Conservation (phyloP, 2,888 invertebrate species). For the Sthenelais limicola region DNA sequence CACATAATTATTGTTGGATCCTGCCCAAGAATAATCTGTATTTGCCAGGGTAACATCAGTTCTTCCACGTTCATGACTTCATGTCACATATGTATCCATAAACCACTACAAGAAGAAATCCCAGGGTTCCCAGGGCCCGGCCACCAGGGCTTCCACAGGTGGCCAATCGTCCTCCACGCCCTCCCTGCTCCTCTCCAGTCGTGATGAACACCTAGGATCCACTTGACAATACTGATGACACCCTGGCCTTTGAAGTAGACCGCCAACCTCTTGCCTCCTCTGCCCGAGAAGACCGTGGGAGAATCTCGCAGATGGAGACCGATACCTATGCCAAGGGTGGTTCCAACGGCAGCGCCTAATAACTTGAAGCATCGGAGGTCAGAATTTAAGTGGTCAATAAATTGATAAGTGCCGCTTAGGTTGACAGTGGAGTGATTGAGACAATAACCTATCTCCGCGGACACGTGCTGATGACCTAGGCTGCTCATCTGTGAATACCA, state of each 20-base stretch:
- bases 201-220: slow-evolving; percentile 31
- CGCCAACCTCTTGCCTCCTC: slow-evolving; percentile 10
- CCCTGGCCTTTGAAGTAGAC: neutral
- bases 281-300: neutral
- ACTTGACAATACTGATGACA: neutral
- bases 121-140: neutral
- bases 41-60: neutral
- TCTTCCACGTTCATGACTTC: too few species aligned
- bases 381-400: too few species aligned
- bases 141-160: neutral
- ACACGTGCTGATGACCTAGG: too few species aligned
- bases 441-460: too few species aligned
- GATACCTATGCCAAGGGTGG: neutral
- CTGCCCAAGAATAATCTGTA: too few species aligned
- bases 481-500: too few species aligned
- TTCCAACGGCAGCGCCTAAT: too few species aligned
- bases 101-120: neutral
- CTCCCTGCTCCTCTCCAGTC: slow-evolving; percentile 2
- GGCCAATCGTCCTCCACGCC: neutral
- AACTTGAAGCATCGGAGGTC: too few species aligned
- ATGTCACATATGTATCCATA: neutral
- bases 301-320: neutral
- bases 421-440: too few species aligned
- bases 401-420: too few species aligned
- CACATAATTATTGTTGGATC: too few species aligned